Percentiles rank a stretch among this genome's conserved stretches.
phyloP scores from a whole-genome alignment of 2,797 vertebrate species.

The Amazonetta brasiliensis region DNA sequence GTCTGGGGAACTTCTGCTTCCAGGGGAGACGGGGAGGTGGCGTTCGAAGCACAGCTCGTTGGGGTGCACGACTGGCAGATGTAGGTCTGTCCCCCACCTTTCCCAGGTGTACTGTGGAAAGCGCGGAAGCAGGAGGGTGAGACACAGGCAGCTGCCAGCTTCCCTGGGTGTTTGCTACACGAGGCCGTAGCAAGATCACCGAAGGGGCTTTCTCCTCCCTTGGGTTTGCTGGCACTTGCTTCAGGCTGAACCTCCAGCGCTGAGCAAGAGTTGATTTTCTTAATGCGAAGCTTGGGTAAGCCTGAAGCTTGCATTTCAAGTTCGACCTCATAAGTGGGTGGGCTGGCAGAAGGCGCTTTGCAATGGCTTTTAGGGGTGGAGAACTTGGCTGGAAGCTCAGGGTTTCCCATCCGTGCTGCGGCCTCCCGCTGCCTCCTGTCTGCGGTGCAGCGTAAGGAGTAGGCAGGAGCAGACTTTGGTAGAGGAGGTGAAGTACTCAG shows the following conservation, averaged over 20 bases:
- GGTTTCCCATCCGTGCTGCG: slow-evolving; percentile 81
- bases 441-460: slow-evolving; percentile 83
- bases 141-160: slow-evolving; percentile 78
- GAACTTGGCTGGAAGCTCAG: slow-evolving; percentile 47
- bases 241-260: slow-evolving; percentile 45
- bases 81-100: slow-evolving; percentile 87
- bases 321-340: slow-evolving; percentile 87
- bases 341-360: neutral
- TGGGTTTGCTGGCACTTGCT: neutral
- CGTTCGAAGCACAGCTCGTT: slow-evolving; percentile 78
- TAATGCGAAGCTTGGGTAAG: slow-evolving; percentile 91
- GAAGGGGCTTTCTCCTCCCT: slow-evolving; percentile 59
- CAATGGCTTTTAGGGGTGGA: slow-evolving; percentile 68
- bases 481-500: neutral
- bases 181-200: slow-evolving; percentile 38
- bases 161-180: slow-evolving; percentile 77
- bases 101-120: slow-evolving; percentile 85
- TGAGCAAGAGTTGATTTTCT: slow-evolving; percentile 81
- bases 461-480: slow-evolving; percentile 66
- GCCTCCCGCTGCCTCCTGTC: slow-evolving; percentile 87
- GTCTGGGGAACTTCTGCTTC: slow-evolving; percentile 81
- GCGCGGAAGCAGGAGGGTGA: slow-evolving; percentile 83
- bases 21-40: slow-evolving; percentile 79
- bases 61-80: slow-evolving; percentile 96
- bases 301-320: slow-evolving; percentile 91